These are phyloP conservation scores for Hippasteria phrygiana DNA, from an alignment of 53 echinoderm and acorn worm species.

Conservation along the genomic window DNA sequence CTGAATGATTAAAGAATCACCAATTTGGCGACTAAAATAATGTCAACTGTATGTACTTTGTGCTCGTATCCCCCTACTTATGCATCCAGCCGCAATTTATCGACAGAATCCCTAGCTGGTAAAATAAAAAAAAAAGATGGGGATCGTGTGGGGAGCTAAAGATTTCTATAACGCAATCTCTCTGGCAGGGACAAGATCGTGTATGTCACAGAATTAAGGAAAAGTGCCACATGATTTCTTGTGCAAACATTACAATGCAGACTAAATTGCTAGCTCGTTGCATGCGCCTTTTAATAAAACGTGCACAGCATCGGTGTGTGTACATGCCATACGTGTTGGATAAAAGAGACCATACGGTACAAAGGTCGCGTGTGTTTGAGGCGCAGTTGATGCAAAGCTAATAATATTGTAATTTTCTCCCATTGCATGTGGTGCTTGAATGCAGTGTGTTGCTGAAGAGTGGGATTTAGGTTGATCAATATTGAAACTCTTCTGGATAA, in stretches of 20 bases:
- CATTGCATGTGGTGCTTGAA: not conserved
- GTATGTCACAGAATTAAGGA: not conserved
- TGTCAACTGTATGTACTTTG: too few species aligned
- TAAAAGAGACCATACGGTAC: not conserved
- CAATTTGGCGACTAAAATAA: too few species aligned
- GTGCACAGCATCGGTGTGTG: not conserved
- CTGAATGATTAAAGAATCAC: too few species aligned
- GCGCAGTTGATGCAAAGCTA: not conserved
- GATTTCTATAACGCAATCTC: not conserved
- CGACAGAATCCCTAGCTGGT: too few species aligned
- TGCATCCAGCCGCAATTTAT: too few species aligned
- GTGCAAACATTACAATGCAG: not conserved
- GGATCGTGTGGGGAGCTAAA: not conserved
- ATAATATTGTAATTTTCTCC: not conserved
- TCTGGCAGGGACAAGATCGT: not conserved
- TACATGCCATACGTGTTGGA: not conserved
- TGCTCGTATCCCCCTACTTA: too few species aligned
- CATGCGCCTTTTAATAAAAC: not conserved
- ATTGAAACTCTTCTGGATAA: too few species aligned
- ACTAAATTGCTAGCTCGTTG: not conserved
- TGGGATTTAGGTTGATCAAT: not conserved
- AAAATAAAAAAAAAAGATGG: too few species aligned
- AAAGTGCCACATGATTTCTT: not conserved
- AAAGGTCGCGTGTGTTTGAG: not conserved
- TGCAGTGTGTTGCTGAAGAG: not conserved